Evolutionary conservation across 2,113 vertebrate genomes (phyloP).

Genomic region (Cyanocitta stelleri): DNA sequence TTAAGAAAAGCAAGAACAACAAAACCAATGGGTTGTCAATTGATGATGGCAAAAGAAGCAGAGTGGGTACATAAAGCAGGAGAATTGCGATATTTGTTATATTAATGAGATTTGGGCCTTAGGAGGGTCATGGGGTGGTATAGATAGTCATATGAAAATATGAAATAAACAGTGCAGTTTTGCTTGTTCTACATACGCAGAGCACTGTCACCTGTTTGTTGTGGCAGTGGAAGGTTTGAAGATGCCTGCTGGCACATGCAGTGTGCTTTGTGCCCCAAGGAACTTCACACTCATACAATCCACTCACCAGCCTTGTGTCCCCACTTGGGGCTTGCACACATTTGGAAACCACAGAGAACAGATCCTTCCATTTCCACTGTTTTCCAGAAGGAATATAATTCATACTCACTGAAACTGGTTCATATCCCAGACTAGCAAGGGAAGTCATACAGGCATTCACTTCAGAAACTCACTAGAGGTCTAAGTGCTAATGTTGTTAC

Average conservation of each 20-base stretch:
- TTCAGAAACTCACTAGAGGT: background rate
- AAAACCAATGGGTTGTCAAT: background rate
- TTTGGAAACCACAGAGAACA: background rate
- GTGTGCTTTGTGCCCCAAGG: background rate
- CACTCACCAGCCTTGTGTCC: background rate
- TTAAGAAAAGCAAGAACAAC: background rate
- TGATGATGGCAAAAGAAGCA: background rate
- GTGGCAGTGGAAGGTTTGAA: background rate
- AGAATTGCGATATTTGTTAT: background rate
- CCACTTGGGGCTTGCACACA: accelerated
- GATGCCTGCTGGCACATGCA: accelerated
- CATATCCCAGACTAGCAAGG: background rate
- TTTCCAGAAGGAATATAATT: background rate
- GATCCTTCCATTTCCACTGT: background rate
- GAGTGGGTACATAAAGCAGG: background rate
- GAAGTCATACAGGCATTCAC: background rate
- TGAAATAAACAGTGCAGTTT: background rate
- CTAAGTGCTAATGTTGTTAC: background rate
- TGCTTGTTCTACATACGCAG: background rate
- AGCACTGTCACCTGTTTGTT: background rate
- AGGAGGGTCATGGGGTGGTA: background rate
- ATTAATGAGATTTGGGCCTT: background rate
- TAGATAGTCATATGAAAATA: background rate
- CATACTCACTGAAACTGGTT: background rate
- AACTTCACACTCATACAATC: background rate